A percentile compares a stretch with the other conserved stretches of the same genome.
Conservation (phyloP, 2,113 vertebrate genomes). For the Halichoeres trimaculatus region DNA sequence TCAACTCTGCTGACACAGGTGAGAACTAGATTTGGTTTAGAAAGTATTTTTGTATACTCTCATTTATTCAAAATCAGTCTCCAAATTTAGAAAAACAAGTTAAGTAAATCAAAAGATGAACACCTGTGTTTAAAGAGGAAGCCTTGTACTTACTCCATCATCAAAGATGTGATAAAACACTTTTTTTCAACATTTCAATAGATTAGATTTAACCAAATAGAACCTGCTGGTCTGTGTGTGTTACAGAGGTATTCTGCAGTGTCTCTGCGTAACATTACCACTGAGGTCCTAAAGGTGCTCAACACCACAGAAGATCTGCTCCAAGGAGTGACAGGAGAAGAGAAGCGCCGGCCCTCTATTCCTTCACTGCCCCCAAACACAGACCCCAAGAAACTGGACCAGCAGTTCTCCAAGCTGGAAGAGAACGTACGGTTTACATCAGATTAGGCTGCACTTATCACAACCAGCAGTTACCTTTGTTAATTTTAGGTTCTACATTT, state of each 20-base stretch:
- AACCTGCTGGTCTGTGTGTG: constrained; percentile 1
- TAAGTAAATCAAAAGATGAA: no score
- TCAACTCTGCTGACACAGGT: constrained; percentile 71
- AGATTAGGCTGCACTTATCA: no score
- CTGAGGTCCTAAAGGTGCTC: constrained; percentile 95
- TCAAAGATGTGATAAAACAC: no score
- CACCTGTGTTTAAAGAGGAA: no score
- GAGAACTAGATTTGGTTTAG: constrained; percentile 18
- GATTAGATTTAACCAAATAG: neutral
- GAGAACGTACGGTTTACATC: constrained; percentile 86
- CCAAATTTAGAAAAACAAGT: no score
- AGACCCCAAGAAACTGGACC: constrained; percentile 86
- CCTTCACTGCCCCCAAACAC: constrained; percentile 80
- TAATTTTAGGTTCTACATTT: no score
- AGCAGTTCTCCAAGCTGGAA: constrained; percentile 93
- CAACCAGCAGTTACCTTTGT: no score
- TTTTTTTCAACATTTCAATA: no score
- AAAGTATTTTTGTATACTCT: no score
- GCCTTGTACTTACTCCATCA: no score
- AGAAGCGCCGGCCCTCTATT: constrained; percentile 48
- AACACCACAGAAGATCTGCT: constrained; percentile 95
- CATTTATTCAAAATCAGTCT: neutral
- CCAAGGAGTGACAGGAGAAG: constrained; percentile 80
- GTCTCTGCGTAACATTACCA: constrained; percentile 96
- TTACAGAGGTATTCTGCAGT: constrained; percentile 93